A percentile compares a stretch with the other conserved stretches of the same genome.
Evolutionary conservation across 2,888 invertebrate genomes (phyloP).

Genomic region (Lypha dubia): DNA sequence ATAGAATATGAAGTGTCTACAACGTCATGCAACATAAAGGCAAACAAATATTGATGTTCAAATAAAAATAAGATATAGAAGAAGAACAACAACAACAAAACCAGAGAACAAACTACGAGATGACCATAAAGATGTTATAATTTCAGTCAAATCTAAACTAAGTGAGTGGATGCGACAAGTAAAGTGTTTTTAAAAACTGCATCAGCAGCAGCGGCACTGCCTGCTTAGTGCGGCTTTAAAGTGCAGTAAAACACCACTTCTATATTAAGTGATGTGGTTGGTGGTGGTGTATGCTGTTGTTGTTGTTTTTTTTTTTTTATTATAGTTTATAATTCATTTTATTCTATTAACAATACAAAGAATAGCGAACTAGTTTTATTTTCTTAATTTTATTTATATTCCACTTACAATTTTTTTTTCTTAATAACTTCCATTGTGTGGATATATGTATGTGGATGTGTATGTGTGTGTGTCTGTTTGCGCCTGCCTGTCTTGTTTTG

Average conservation of each 20-base stretch:
- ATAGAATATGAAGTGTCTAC: conserved; percentile 49
- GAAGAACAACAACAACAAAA: no score
- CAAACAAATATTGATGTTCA: conserved; percentile 5
- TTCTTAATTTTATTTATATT: conserved; percentile 45
- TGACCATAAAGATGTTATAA: conserved; percentile 69
- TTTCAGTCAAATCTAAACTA: conserved; percentile 46
- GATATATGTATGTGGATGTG: no score
- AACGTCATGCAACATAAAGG: conserved; percentile 14
- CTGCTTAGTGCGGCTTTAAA: neutral
- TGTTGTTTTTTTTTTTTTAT: no score
- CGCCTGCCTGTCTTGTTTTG: no score
- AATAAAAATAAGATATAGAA: conserved; percentile 1
- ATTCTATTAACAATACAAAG: conserved; percentile 12
- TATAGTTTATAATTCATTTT: conserved; percentile 20
- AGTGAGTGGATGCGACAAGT: conserved; percentile 39
- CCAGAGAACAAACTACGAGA: no score
- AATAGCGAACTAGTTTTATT: conserved; percentile 53
- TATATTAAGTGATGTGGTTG: neutral
- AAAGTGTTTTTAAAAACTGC: conserved; percentile 29
- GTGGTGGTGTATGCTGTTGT: no score
- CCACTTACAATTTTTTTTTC: conserved; percentile 39
- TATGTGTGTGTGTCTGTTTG: no score
- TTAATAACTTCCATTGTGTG: conserved; percentile 46
- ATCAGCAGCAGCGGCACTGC: neutral
- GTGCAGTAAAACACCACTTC: neutral